Evolutionary conservation across 2,113 vertebrate genomes (phyloP).

Genomic region (Lampris incognitus): DNA sequence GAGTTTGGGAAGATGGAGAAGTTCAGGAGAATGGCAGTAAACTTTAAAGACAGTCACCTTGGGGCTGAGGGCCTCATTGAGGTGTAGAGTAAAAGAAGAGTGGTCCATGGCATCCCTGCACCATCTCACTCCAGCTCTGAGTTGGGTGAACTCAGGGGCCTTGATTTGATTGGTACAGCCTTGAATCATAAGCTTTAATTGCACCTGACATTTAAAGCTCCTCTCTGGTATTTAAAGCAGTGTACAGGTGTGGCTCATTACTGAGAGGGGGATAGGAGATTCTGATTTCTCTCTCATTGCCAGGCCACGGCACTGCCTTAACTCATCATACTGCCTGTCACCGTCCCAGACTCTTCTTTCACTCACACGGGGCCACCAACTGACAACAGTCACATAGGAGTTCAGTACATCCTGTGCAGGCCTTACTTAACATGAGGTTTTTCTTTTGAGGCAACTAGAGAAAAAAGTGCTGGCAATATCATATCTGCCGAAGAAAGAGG

Average conservation of each 20-base stretch:
- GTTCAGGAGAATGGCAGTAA: conserved; percentile 67
- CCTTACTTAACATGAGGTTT: conserved; percentile 42
- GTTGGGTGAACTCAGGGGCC: conserved; percentile 77
- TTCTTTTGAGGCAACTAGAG: conserved; percentile 36
- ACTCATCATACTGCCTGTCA: conserved; percentile 74
- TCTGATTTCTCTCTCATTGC: conserved; percentile 71
- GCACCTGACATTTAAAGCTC: conserved; percentile 87
- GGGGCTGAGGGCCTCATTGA: conserved; percentile 55
- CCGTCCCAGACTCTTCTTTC: conserved; percentile 35
- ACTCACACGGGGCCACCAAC: conserved; percentile 41
- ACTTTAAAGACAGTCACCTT: conserved; percentile 71
- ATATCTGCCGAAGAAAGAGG: background rate
- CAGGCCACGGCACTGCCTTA: conserved; percentile 63
- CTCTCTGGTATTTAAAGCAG: conserved; percentile 87
- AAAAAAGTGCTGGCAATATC: conserved; percentile 18
- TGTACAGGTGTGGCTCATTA: conserved; percentile 88
- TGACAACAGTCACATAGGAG: conserved; percentile 61
- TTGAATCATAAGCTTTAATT: conserved; percentile 88
- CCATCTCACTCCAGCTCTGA: conserved; percentile 65
- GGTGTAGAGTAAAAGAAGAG: conserved; percentile 59
- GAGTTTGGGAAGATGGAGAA: conserved; percentile 62
- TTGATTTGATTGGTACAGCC: conserved; percentile 85
- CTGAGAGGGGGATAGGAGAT: conserved; percentile 70
- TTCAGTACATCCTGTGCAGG: conserved; percentile 31
- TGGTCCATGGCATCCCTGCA: conserved; percentile 58